Percentiles rank a stretch among this genome's conserved stretches.
Evolutionary conservation across 2,888 invertebrate genomes (phyloP).

Genomic region (Nephrocerus scutellatus): DNA sequence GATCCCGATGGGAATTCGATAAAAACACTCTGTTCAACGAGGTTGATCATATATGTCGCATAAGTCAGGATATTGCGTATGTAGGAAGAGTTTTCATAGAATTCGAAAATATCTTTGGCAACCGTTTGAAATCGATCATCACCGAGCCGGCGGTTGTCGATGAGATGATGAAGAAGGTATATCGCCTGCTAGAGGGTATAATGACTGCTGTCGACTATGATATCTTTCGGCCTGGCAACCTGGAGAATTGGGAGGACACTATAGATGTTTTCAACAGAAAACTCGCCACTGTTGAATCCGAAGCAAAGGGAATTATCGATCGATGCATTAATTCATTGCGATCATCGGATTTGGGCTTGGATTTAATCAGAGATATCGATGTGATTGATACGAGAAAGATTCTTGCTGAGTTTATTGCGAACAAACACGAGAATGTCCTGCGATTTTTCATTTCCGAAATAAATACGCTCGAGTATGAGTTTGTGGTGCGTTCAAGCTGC

Average conservation of each 20-base stretch:
- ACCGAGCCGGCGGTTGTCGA: slow-evolving; percentile 83
- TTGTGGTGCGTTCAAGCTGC: slow-evolving; percentile 55
- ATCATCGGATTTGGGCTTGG: slow-evolving; percentile 75
- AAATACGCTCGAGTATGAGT: slow-evolving; percentile 61
- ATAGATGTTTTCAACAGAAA: slow-evolving; percentile 71
- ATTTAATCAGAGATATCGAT: slow-evolving; percentile 71
- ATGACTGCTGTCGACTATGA: slow-evolving; percentile 75
- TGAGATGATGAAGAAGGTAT: slow-evolving; percentile 72
- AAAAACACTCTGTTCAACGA: slow-evolving; percentile 70
- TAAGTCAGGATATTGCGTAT: slow-evolving; percentile 72
- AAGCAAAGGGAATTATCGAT: slow-evolving; percentile 79
- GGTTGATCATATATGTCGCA: slow-evolving; percentile 77
- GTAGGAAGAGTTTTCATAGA: slow-evolving; percentile 75
- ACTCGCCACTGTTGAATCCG: slow-evolving; percentile 66
- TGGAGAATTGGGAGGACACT: slow-evolving; percentile 80
- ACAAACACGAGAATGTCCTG: slow-evolving; percentile 78
- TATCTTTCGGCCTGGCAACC: slow-evolving; percentile 68
- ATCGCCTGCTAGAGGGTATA: slow-evolving; percentile 67
- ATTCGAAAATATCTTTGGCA: slow-evolving; percentile 83
- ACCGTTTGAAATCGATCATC: slow-evolving; percentile 78
- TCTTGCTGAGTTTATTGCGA: slow-evolving; percentile 65
- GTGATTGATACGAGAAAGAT: slow-evolving; percentile 68
- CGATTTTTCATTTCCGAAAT: slow-evolving; percentile 81
- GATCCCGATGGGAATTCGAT: slow-evolving; percentile 88
- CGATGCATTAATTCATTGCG: slow-evolving; percentile 73